Conservation (phyloP, 2,888 invertebrate genomes). For the Rutpela maculata region DNA sequence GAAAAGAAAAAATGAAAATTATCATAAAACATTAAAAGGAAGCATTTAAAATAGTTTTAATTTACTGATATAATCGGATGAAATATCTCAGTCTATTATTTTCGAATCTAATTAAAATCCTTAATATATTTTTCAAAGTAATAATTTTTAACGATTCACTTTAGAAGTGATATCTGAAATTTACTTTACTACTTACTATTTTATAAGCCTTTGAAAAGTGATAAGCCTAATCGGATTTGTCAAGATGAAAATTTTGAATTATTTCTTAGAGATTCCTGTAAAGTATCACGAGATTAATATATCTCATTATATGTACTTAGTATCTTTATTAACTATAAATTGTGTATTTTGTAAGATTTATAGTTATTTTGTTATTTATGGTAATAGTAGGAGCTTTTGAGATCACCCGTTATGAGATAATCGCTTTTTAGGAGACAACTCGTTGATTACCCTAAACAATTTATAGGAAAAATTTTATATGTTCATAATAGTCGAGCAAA, state of each 20-base stretch:
- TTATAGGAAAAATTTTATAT: neutral
- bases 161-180: neutral
- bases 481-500: neutral
- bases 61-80: too few species aligned
- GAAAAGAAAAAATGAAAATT: too few species aligned
- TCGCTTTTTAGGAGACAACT: slow-evolving; percentile 33
- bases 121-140: neutral
- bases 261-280: slow-evolving; percentile 25
- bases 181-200: slow-evolving; percentile 2
- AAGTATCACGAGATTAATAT: slow-evolving; percentile 31
- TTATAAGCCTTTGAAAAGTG: slow-evolving; percentile 11
- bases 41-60: too few species aligned
- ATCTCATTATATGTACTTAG: slow-evolving; percentile 42
- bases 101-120: neutral
- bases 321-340: slow-evolving; percentile 47
- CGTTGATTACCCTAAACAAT: slow-evolving; percentile 10
- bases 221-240: slow-evolving; percentile 29
- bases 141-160: neutral
- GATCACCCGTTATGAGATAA: slow-evolving; percentile 46
- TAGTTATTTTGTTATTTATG: slow-evolving; percentile 26
- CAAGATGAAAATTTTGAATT: slow-evolving; percentile 22
- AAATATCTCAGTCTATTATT: too few species aligned
- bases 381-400: slow-evolving; percentile 38
- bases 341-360: slow-evolving; percentile 42
- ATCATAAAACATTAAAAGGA: too few species aligned